phyloP scores from a whole-genome alignment of 2,113 vertebrate species.

The Hemibagrus wyckioides region DNA sequence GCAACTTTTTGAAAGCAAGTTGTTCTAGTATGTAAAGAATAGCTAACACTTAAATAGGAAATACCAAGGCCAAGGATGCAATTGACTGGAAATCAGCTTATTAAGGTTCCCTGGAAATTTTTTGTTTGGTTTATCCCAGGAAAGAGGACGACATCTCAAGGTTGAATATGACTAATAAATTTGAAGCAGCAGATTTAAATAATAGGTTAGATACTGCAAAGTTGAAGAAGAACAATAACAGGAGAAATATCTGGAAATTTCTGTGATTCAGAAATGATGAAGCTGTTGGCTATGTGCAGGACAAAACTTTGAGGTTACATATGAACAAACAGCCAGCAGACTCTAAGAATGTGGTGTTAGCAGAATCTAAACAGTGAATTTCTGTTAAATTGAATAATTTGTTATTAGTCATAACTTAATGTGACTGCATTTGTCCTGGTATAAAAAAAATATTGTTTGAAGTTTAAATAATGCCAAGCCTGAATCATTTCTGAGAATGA shows the following conservation, averaged over 20 bases:
- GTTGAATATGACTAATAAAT: background rate
- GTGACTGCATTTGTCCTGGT: background rate
- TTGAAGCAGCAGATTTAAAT: constrained; percentile 17
- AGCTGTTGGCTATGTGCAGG: background rate
- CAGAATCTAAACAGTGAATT: background rate
- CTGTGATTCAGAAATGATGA: background rate
- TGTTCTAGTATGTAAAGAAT: background rate
- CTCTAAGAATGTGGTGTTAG: background rate
- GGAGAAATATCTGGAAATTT: background rate
- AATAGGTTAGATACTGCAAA: background rate
- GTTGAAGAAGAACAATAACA: background rate
- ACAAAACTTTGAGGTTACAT: background rate
- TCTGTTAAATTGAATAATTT: background rate
- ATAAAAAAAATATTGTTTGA: background rate
- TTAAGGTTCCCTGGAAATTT: background rate
- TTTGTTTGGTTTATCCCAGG: background rate
- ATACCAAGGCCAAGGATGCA: background rate
- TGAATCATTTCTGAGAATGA: background rate
- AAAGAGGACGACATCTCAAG: background rate
- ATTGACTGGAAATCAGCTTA: background rate
- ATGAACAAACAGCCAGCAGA: background rate
- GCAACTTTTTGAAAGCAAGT: background rate
- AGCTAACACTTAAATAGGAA: background rate
- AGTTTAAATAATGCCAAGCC: background rate
- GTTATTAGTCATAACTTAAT: background rate